Conservation (phyloP, 2,888 invertebrate genomes). For the Morpho achilles region DNA sequence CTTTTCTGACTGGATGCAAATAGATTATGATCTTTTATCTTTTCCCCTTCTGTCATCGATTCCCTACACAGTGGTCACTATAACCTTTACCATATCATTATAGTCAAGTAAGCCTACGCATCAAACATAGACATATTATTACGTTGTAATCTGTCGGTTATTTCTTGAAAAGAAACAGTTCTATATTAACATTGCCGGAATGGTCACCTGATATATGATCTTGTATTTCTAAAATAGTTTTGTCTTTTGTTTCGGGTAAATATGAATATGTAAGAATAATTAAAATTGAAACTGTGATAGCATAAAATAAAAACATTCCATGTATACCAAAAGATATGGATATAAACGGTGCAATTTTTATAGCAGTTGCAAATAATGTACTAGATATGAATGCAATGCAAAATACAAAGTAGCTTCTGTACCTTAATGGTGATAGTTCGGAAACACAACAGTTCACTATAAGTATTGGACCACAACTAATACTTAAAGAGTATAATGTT, state of each 20-base stretch:
- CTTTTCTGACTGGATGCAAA: too few relatives aligned
- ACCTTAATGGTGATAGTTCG: conserved; percentile 40
- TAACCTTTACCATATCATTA: too few relatives aligned
- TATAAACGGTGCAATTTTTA: conserved; percentile 43
- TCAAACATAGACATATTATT: too few relatives aligned
- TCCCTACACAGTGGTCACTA: too few relatives aligned
- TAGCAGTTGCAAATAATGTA: conserved; percentile 38
- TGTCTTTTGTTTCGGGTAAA: conserved; percentile 31
- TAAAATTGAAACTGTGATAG: conserved; percentile 25
- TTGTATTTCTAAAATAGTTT: conserved; percentile 33
- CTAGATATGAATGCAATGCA: conserved; percentile 32
- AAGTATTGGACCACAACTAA: conserved; percentile 35
- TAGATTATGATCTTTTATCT: too few relatives aligned
- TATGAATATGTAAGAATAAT: conserved; percentile 27
- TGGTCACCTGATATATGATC: neutral
- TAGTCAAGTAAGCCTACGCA: too few relatives aligned
- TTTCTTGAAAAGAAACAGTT: neutral
- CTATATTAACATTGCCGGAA: neutral
- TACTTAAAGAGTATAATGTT: conserved; percentile 13
- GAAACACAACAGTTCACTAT: conserved; percentile 33
- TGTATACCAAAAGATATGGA: conserved; percentile 40
- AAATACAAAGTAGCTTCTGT: conserved; percentile 41
- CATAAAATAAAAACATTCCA: conserved; percentile 39
- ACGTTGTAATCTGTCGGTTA: too few relatives aligned
- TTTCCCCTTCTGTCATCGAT: too few relatives aligned